These are phyloP conservation scores for Chouioia cunea DNA, from an alignment of 2,888 invertebrate species.

Conservation along the genomic window DNA sequence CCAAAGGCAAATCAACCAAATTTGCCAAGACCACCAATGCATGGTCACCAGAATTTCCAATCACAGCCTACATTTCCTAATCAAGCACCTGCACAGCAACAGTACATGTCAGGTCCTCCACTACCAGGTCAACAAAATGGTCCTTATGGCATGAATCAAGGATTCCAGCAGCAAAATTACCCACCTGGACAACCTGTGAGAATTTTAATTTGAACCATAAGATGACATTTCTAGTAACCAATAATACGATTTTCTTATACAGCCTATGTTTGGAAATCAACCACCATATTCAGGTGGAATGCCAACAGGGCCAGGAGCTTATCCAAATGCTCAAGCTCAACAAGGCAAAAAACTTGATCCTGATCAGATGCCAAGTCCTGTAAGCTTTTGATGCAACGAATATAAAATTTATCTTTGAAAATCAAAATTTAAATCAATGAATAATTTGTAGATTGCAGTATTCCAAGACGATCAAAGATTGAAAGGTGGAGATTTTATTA, in stretches of 20 bases:
- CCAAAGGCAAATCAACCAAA: constrained; percentile 51
- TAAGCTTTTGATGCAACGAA: constrained; percentile 68
- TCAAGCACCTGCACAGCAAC: constrained; percentile 35
- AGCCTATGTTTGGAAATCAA: constrained; percentile 59
- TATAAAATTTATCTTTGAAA: constrained; percentile 1
- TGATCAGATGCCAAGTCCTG: constrained; percentile 96
- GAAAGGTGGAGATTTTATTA: constrained; percentile 87
- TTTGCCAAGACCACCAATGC: constrained; percentile 21
- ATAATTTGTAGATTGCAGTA: constrained; percentile 81
- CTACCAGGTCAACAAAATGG: not conserved
- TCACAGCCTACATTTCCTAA: constrained; percentile 50
- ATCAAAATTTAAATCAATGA: not conserved
- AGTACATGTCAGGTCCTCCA: not conserved
- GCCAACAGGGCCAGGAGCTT: constrained; percentile 27
- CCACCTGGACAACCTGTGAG: constrained; percentile 34
- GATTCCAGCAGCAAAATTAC: constrained; percentile 62
- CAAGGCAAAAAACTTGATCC: constrained; percentile 83
- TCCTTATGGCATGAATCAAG: constrained; percentile 45
- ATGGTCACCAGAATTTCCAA: constrained; percentile 62
- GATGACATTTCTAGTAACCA: not conserved
- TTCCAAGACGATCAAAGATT: constrained; percentile 90
- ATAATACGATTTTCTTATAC: constrained; percentile 13
- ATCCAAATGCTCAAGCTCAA: constrained; percentile 59
- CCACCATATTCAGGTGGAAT: constrained; percentile 56
- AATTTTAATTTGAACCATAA: constrained; percentile 2